Evolutionary conservation across 2,888 invertebrate genomes (phyloP), one percentile per base, ranked within the genome.

Genomic region (Erebia epiphron): DNA sequence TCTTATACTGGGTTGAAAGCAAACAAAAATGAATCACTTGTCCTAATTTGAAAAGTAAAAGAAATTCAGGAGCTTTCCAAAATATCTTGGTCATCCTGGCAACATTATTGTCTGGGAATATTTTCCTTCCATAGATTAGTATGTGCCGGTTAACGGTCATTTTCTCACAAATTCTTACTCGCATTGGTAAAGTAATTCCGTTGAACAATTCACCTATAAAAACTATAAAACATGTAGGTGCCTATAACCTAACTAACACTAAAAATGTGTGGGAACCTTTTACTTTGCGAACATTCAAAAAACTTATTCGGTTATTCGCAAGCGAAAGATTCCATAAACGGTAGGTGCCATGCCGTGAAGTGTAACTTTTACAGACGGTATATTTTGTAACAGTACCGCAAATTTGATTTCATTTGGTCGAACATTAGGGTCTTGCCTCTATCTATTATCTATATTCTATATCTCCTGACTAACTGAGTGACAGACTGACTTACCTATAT

Each of bases 321-420:
- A 35, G 16, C 61, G 18, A 61, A 46, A 18, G 46, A 46, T 14
- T 14, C 35, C 57, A 14, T 35, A 57, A 35, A 26, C 14, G 57
- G 57, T 26, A 13, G 14, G 11, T 46, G 46, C 46, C 52, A 14
- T 13, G 50, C 50, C n/a, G n/a, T 52, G 52, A 7, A 13, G 14
- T 49, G 14, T 62, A 49, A 43, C 8, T 18, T 26, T 26, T 26
- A 9, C 49, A 26, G 49, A 49, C 18, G 66, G 73, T 71, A 26
- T 26, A 26, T 68, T 74, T 66, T 35, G 75, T 84, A 84, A 84
- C 86, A 80, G 85, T 83, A 83, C 78, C 77, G 70, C 82, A 79
- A 76, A 84, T 83, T 82, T 77, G 73, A 77, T 80, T 81, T 76
- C 77, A 78, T 80, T 82, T 78, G 79, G 73, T 79, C 76, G 75